Conservation (phyloP, 2,888 invertebrate genomes). For the Branchellion lobata region DNA sequence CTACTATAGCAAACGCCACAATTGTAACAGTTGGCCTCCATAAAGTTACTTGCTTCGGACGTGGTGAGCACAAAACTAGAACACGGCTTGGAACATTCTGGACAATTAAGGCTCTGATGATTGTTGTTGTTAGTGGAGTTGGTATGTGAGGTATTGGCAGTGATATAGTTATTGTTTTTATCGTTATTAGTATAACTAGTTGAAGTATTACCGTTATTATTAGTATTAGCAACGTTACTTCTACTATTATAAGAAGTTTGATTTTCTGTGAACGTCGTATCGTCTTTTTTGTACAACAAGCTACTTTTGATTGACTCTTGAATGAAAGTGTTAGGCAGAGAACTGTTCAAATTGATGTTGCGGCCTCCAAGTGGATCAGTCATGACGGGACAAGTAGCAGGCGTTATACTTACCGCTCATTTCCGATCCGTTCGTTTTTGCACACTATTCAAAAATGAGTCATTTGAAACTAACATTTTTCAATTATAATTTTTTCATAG, state of each 20-base stretch:
- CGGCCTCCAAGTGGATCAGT: slow-evolving; percentile 21
- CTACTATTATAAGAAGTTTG: background rate
- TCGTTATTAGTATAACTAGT: background rate
- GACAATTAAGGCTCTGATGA: slow-evolving; percentile 22
- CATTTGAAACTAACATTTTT: background rate
- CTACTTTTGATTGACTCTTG: slow-evolving; percentile 31
- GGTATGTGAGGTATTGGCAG: background rate
- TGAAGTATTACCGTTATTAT: background rate
- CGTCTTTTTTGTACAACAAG: background rate
- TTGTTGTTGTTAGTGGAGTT: background rate
- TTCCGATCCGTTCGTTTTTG: background rate
- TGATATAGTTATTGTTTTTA: background rate
- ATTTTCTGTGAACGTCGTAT: background rate
- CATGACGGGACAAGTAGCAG: slow-evolving; percentile 32
- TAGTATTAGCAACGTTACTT: background rate
- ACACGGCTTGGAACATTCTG: slow-evolving; percentile 35
- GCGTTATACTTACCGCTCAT: background rate
- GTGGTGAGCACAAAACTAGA: slow-evolving; percentile 11
- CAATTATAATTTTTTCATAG: no score
- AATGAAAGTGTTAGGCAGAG: slow-evolving; percentile 11
- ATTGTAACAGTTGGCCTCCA: slow-evolving; percentile 27
- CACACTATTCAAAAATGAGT: background rate
- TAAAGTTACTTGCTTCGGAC: slow-evolving; percentile 6
- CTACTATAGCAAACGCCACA: slow-evolving; percentile 30
- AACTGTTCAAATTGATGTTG: slow-evolving; percentile 10